These are phyloP conservation scores for Dreissena rostriformis DNA, from an alignment of 1,140 invertebrate species.

Conservation along the genomic window DNA sequence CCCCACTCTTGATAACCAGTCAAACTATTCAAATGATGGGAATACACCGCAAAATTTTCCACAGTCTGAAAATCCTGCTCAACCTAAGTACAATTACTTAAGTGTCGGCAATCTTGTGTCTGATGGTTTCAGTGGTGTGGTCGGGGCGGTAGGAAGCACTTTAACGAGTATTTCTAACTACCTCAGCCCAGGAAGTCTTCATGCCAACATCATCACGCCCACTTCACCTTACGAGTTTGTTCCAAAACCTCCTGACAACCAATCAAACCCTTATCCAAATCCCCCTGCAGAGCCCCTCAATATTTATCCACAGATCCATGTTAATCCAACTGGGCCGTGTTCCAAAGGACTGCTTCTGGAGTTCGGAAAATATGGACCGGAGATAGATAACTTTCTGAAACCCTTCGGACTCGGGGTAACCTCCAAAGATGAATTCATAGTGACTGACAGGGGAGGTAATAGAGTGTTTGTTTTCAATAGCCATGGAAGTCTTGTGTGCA, in stretches of 20 bases:
- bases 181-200: not conserved
- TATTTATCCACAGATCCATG: slow-evolving; percentile 37
- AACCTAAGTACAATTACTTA: not conserved
- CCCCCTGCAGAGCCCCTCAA: not conserved
- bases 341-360: slow-evolving; percentile 60
- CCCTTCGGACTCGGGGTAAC: slow-evolving; percentile 73
- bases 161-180: slow-evolving; percentile 39
- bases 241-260: not conserved
- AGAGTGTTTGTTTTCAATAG: slow-evolving; percentile 73
- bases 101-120: slow-evolving; percentile 17
- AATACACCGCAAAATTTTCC: not conserved
- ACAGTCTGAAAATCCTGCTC: not conserved
- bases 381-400: slow-evolving; percentile 69
- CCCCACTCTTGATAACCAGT: not conserved
- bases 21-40: too few relatives aligned
- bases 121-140: slow-evolving; percentile 41
- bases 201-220: not conserved
- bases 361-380: slow-evolving; percentile 74
- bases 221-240: slow-evolving; percentile 43
- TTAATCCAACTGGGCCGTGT: slow-evolving; percentile 52
- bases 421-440: slow-evolving; percentile 68
- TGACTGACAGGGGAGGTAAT: slow-evolving; percentile 73
- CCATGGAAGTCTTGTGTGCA: slow-evolving; percentile 63
- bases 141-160: slow-evolving; percentile 22
- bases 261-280: not conserved